Percentiles rank a stretch among this genome's conserved stretches.
phyloP scores from a whole-genome alignment of 37 sponge, comb jelly and placozoan genomes.

The Aplysina aerophoba region DNA sequence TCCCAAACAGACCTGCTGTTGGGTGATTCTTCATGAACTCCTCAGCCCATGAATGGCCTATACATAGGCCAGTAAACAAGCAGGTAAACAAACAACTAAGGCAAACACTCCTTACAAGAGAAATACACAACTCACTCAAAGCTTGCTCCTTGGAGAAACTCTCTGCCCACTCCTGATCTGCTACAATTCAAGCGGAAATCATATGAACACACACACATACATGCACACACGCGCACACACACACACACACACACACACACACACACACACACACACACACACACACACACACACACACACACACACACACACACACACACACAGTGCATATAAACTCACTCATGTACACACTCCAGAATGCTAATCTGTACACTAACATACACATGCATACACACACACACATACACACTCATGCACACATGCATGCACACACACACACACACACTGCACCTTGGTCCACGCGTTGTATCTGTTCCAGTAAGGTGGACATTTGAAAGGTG shows the following conservation, averaged over 20 bases:
- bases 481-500: conserved; percentile 65
- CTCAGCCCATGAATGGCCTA: no score
- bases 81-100: no score
- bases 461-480: conserved; percentile 50
- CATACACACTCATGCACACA: conserved; percentile 13
- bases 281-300: conserved; percentile 33
- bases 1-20: no score
- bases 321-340: conserved; percentile 21
- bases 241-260: conserved; percentile 46
- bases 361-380: not conserved
- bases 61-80: no score
- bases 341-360: not conserved
- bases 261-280: conserved; percentile 40
- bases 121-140: no score
- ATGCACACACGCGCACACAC: conserved; percentile 25
- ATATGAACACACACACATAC: not conserved
- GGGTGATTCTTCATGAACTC: no score
- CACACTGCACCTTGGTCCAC: conserved; percentile 29
- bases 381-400: conserved; percentile 20
- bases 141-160: no score
- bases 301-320: conserved; percentile 43
- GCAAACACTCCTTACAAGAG: no score
- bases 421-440: conserved; percentile 27
- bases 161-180: no score
- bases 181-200: not conserved